Percentiles rank a stretch among this genome's conserved stretches.
Evolutionary conservation across 2,888 invertebrate species (phyloP).

Genomic region (Caprella mutica): DNA sequence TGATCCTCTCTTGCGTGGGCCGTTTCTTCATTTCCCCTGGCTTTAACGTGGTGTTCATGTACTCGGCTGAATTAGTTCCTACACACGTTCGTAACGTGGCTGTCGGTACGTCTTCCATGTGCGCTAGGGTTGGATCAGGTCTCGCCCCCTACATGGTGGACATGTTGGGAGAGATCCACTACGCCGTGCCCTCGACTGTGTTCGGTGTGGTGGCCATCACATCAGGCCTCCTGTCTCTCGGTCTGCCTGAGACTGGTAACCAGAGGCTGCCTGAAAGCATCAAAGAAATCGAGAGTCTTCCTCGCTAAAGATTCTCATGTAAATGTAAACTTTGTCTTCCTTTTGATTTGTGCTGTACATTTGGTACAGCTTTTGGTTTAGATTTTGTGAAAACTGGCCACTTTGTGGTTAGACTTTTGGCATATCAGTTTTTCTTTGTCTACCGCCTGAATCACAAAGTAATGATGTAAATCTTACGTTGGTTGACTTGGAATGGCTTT

Average conservation of each 20-base stretch:
- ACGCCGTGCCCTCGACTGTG: slow-evolving; percentile 41
- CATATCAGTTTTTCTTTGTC: too few relatives aligned
- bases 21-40: slow-evolving; percentile 72
- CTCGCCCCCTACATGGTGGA: slow-evolving; percentile 68
- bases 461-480: too few relatives aligned
- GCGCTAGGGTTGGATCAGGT: slow-evolving; percentile 75
- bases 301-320: slow-evolving; percentile 30
- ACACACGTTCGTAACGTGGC: slow-evolving; percentile 78
- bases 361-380: too few relatives aligned
- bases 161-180: slow-evolving; percentile 39
- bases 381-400: too few relatives aligned
- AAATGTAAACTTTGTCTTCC: too few relatives aligned
- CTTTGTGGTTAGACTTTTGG: too few relatives aligned
- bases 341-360: too few relatives aligned
- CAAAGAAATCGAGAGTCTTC: slow-evolving; percentile 63
- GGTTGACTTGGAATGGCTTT: too few relatives aligned
- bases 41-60: slow-evolving; percentile 76
- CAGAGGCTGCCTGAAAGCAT: slow-evolving; percentile 65
- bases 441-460: too few relatives aligned
- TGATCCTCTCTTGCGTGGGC: slow-evolving; percentile 58
- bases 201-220: slow-evolving; percentile 60
- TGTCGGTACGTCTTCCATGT: slow-evolving; percentile 71
- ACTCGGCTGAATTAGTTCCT: slow-evolving; percentile 73
- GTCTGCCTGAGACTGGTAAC: slow-evolving; percentile 67
- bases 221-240: slow-evolving; percentile 54